Evolutionary conservation across 1,140 invertebrate genomes (phyloP), one percentile per base, ranked within the genome.

Genomic region (Leptoteleia sp.): DNA sequence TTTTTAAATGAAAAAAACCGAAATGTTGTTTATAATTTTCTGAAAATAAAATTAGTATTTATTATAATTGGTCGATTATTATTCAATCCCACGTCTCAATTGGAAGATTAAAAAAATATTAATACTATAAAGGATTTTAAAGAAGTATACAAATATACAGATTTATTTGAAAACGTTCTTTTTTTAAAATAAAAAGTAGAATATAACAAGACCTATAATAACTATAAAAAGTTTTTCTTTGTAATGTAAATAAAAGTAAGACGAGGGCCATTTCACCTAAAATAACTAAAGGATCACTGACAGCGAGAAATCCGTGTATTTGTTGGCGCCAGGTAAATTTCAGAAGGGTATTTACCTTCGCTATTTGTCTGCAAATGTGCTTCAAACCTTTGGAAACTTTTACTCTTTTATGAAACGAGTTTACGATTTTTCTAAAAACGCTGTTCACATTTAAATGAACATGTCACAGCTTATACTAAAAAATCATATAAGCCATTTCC

Each of bases 301-400:
- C 52, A 4, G 15, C 15, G 42, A 45, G 40, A 55, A 11, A 50
- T 52, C 55, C 38, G 37, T 71, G 37, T 38, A 35, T 62, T 37
- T 50, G 55, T 61, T 52, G 55, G 67, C 67, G 67, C 67, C 67
- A 71, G 67, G 67, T 61, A 6, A 52, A 13, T 61, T 59, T 71
- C 55, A 42, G 9, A 4, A 47, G 43, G 45, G 16, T 71, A 61
- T 71, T 61, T 61, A 61, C 37, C 35, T 71, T 52, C 37, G 17
- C 27, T 43, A 15, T 61, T 61, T 57, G 47, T 52, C 55, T 52
- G 45, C 37, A 54, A 43, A 11, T 7, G 17, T 31, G 35, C 8
- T 52, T 11, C 0, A 43, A 45, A 68, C 52, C 29, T 35, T 40
- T 31, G 42, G 11, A 38, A 59, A 70, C 65, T 68, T 68, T 65